Base-by-base conservation (phyloP, 1,140 invertebrate genomes). In the Macrocentrus cingulum region DNA sequence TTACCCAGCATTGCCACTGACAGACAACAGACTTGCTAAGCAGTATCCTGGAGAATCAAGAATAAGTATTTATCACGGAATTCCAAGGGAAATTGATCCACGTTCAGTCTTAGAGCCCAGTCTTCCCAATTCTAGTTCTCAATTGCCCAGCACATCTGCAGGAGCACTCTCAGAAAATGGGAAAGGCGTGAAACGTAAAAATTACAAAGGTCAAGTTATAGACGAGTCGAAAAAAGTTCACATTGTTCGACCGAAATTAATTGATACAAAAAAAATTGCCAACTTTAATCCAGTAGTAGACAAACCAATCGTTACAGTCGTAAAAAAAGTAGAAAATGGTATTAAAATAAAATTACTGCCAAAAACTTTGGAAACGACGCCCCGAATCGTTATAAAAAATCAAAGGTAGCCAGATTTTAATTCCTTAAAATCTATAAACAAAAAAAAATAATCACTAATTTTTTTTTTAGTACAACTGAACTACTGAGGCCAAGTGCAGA, bases 301-400 rank as follows among this genome's bases (percentile, higher is more conserved):
- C 2, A 71, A 54, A 3, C 65, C 48, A 29, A 11, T 64, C 36
- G 72, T 73, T 62, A 56, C 57, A n/a, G 74, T 70, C 49, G 66
- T 66, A 2, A 77, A 75, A 39, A 75, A 70, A 60, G 54, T 69
- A 2, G 56, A 69, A 1, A 67, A 53, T 49, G 65, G 61, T 45
- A 78, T 75, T 13, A 71, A 42, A 13, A 71, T 77, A 2, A 77
- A 72, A 59, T 59, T 76, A 56, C 22, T 68, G 11, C 49, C 66
- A 1, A 66, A 64, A 23, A 16, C 8, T 23, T 19, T 57, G 42
- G 59, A 46, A 13, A 62, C 20, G 15, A 70, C 67, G 20, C 76
- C 72, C 29, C 64, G 64, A 20, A 78, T 77, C 49, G 42, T 77
- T 2, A 66, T 76, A 37, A 75, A 69, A 64, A 56, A 70, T 60